A percentile compares a stretch with the other conserved stretches of the same genome.
Evolutionary conservation across 2,113 vertebrate genomes (phyloP).

Genomic region (Prietella phreatophila): DNA sequence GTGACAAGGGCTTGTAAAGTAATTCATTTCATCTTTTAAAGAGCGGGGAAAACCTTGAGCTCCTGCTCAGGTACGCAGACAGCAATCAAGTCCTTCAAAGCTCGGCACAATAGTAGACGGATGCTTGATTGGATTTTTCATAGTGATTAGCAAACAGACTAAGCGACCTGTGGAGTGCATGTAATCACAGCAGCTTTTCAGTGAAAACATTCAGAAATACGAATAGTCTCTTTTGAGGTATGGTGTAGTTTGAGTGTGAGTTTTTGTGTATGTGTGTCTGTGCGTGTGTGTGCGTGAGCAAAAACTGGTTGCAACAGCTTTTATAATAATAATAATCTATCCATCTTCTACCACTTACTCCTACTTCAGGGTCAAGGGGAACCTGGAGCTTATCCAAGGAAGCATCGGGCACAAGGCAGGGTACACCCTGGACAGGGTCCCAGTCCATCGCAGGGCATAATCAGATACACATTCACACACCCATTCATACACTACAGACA

Average conservation of each 20-base stretch:
- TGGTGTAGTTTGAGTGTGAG: neutral
- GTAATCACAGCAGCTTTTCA: conserved; percentile 40
- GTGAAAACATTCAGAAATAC: conserved; percentile 23
- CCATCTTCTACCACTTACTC: no score
- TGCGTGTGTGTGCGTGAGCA: neutral
- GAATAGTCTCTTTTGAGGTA: neutral
- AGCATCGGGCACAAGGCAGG: no score
- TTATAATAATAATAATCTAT: neutral
- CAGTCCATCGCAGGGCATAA: no score
- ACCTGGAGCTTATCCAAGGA: no score
- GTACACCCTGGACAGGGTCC: no score
- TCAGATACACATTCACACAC: no score
- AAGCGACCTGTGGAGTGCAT: conserved; percentile 20
- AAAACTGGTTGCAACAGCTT: neutral
- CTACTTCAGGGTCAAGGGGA: no score
- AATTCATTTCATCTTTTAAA: conserved; percentile 37
- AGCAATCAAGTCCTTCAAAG: conserved; percentile 32
- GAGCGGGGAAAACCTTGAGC: conserved; percentile 45
- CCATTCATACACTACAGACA: no score
- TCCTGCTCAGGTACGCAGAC: conserved; percentile 16
- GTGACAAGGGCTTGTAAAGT: conserved; percentile 13
- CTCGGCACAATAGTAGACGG: conserved; percentile 11
- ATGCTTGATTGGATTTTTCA: conserved; percentile 32
- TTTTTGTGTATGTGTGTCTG: no score
- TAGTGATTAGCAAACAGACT: conserved; percentile 18